Base-by-base conservation (phyloP, 2,113 vertebrate species). In the Melanerpes formicivorus region DNA sequence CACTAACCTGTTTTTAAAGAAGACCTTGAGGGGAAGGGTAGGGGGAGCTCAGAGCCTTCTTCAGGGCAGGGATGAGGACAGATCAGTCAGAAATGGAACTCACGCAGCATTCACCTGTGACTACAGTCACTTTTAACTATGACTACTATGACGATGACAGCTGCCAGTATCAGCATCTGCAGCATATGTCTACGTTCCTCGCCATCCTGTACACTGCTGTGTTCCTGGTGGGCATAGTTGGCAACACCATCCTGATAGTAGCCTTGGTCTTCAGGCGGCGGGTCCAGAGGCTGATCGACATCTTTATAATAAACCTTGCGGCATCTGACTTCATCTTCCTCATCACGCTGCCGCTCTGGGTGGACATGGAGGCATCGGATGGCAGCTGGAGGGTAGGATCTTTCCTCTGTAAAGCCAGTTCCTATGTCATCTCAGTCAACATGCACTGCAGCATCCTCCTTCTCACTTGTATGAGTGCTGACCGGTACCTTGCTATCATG, bases 241-340 rank as follows among this genome's bases (percentile, higher is more conserved):
- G 98, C 62, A 98, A 98, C 81, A 87, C 93, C 16, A 13, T 97
- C 69, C 93, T 98, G 80, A 96, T 98, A 44, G 64, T 3, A 2
- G 94, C 96, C 5, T 50, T 98, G 85, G 66, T 94, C 64, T 96
- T 96, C 87, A 98, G 96, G 93, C 88, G 19, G 18, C 80, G 74
- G n/a, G 56, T 95, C 83, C 74, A 88, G 81, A 97, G 98, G 88
- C 69, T 97, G 85, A 97, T 98, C 0, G 98, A 98, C 29, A 22
- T 98, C 95, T 98, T 98, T 34, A 97, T 98, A 92, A 25, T 97
- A 95, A 98, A 98, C 92, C 95, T 98, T 0, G 98, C 98, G 32
- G 86, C 76, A 4, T 98, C 98, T 21, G 98, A 98, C 95, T 98
- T 98, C 93, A 95, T 98, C 81, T 98, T 98, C 93, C 97, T 98